These are phyloP conservation scores for Dromius quadrimaculatus DNA, from an alignment of 2,888 invertebrate genomes.

Conservation along the genomic window DNA sequence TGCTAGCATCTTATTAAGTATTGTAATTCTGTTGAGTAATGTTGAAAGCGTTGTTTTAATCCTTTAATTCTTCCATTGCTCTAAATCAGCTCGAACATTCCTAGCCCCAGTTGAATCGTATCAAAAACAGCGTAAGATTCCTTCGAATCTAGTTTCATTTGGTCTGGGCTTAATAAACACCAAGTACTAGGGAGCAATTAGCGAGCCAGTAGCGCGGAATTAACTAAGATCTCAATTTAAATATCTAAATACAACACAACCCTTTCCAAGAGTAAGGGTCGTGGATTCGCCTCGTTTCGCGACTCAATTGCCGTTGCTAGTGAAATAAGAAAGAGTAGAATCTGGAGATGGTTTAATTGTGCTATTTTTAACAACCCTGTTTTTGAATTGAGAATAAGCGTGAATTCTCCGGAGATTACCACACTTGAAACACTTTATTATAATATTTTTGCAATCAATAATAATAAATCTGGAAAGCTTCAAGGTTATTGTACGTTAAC, in stretches of 20 bases:
- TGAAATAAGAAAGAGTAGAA: background rate
- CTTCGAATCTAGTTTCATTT: conserved; percentile 39
- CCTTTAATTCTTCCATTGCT: conserved; percentile 37
- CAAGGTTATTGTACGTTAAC: conserved; percentile 54
- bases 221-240: conserved; percentile 67
- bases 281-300: conserved; percentile 46
- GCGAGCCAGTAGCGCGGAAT: conserved; percentile 66
- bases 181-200: conserved; percentile 61
- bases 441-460: conserved; percentile 55
- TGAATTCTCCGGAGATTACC: conserved; percentile 12
- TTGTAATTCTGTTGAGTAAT: conserved; percentile 27
- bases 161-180: conserved; percentile 47
- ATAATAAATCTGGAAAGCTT: conserved; percentile 56
- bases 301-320: conserved; percentile 50
- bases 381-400: conserved; percentile 43
- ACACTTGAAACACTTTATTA: conserved; percentile 9
- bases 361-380: conserved; percentile 50
- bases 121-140: conserved; percentile 47
- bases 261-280: conserved; percentile 23
- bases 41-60: conserved; percentile 37
- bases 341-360: conserved; percentile 42
- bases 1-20: conserved; percentile 16
- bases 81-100: conserved; percentile 24
- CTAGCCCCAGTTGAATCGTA: conserved; percentile 18
- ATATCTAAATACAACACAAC: conserved; percentile 61